Evolutionary conservation across 2,797 vertebrate species (phyloP).

Genomic region (Tauraco hartlaubi): DNA sequence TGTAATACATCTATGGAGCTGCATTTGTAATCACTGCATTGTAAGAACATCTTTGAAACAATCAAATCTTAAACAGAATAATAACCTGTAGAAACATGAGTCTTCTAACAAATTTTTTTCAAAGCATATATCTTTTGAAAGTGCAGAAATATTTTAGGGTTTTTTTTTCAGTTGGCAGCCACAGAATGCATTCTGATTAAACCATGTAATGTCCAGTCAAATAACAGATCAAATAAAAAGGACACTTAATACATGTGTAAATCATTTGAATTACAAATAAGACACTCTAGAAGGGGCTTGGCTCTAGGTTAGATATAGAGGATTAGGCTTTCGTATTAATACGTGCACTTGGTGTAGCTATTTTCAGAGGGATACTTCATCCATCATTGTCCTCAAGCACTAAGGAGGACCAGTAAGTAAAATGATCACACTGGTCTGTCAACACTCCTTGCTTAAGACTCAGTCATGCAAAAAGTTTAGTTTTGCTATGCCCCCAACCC

Average conservation of each 20-base stretch:
- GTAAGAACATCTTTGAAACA: neutral
- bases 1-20: neutral
- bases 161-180: neutral
- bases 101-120: neutral
- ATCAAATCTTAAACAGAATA: neutral
- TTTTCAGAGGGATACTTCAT: slow-evolving; percentile 81
- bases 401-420: slow-evolving; percentile 75
- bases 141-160: neutral
- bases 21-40: neutral
- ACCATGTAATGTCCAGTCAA: slow-evolving; percentile 66
- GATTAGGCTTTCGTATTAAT: slow-evolving; percentile 81
- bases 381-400: slow-evolving; percentile 75
- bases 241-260: slow-evolving; percentile 79
- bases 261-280: slow-evolving; percentile 82
- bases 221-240: slow-evolving; percentile 77
- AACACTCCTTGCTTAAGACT: slow-evolving; percentile 73
- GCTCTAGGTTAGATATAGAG: slow-evolving; percentile 62
- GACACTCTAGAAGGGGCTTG: slow-evolving; percentile 74
- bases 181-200: slow-evolving; percentile 61
- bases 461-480: neutral
- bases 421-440: slow-evolving; percentile 77
- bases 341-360: slow-evolving; percentile 81
- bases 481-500: neutral
- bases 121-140: neutral
- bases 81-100: neutral